A percentile compares a stretch with the other conserved stretches of the same genome.
phyloP scores from a whole-genome alignment of 2,113 vertebrate genomes.

The Grammomys dolichurus region DNA sequence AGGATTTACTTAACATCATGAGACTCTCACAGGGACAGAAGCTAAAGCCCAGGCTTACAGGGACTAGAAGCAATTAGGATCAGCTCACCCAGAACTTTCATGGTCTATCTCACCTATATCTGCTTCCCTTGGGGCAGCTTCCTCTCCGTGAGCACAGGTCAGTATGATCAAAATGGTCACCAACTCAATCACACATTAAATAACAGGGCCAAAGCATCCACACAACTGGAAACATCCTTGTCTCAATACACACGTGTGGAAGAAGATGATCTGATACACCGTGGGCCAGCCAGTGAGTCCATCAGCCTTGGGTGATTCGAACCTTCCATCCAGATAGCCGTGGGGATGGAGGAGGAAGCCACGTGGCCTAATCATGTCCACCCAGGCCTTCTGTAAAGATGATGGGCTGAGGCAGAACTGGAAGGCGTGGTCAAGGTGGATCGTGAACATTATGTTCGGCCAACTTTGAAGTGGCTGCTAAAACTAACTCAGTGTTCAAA shows the following conservation, averaged over 20 bases:
- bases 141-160: not conserved
- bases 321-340: not conserved
- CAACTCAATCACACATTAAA: constrained; percentile 11
- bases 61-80: not conserved
- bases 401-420: not conserved
- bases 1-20: constrained; percentile 9
- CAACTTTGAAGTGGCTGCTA: not conserved
- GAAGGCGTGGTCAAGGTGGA: not conserved
- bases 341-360: not conserved
- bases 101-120: not conserved
- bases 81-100: not conserved
- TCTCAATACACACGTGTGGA: not conserved
- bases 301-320: not conserved
- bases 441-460: not conserved
- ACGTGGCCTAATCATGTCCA: not conserved
- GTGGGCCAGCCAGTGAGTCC: not conserved
- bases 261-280: not conserved
- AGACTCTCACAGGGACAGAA: not conserved
- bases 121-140: not conserved
- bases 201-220: not conserved
- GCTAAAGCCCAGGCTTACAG: not conserved
- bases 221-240: not conserved
- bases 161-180: not conserved
- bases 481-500: not conserved
- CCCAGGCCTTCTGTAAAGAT: not conserved